These are phyloP conservation scores for Spodoptera picta DNA, from an alignment of 2,888 invertebrate species.

Conservation along the genomic window DNA sequence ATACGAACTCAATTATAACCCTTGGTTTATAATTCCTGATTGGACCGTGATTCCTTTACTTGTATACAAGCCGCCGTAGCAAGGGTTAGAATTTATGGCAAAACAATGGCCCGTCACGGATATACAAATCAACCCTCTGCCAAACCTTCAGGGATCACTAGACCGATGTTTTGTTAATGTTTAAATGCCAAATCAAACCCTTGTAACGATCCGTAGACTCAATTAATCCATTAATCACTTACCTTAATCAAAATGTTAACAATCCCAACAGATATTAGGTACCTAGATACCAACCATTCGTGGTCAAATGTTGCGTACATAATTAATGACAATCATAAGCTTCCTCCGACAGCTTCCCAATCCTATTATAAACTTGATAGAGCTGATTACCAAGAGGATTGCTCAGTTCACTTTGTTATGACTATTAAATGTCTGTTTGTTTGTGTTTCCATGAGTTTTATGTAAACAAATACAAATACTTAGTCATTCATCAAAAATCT, in stretches of 20 bases:
- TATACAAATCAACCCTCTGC: too few species aligned
- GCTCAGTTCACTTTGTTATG: not conserved
- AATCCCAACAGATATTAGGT: slow-evolving; percentile 6
- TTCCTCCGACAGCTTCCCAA: slow-evolving; percentile 10
- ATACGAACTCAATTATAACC: too few species aligned
- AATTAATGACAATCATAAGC: slow-evolving; percentile 32
- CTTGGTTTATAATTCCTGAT: too few species aligned
- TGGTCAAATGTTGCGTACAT: slow-evolving; percentile 32
- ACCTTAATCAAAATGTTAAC: slow-evolving; percentile 18
- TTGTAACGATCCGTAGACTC: not conserved
- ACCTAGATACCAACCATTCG: not conserved
- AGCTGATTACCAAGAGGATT: slow-evolving; percentile 15
- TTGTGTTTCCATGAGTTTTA: not conserved
- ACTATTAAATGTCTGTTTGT: slow-evolving; percentile 3
- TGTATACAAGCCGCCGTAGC: too few species aligned
- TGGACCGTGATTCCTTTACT: too few species aligned
- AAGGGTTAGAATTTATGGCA: too few species aligned
- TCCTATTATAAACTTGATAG: slow-evolving; percentile 18
- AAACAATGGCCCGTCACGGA: too few species aligned
- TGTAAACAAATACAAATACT: too few species aligned
- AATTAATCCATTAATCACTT: slow-evolving; percentile 23
- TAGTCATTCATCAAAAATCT: too few species aligned
- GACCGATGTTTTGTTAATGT: too few species aligned
- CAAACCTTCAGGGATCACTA: too few species aligned
- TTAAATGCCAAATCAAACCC: too few species aligned